Evolutionary conservation across 1,140 invertebrate genomes (phyloP).

Genomic region (Dendroctonus valens): DNA sequence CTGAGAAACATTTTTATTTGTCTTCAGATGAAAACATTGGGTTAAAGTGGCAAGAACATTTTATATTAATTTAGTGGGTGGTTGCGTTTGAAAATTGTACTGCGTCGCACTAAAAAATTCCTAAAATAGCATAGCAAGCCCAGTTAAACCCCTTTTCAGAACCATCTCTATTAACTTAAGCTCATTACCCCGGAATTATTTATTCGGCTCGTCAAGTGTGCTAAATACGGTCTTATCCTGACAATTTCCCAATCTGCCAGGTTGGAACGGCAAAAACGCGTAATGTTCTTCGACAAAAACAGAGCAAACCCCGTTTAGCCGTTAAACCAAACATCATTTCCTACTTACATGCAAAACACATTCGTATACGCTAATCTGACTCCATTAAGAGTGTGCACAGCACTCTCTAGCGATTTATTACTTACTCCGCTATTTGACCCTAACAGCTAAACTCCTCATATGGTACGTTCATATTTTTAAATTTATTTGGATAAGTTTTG

Average conservation of each 20-base stretch:
- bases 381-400: conserved; percentile 45
- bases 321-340: conserved; percentile 51
- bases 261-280: conserved; percentile 37
- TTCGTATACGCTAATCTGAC: conserved; percentile 49
- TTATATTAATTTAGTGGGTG: no score
- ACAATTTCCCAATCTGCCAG: conserved; percentile 32
- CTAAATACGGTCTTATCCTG: conserved; percentile 31
- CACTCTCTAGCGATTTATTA: conserved; percentile 25
- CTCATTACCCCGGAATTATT: conserved; percentile 23
- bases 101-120: no score
- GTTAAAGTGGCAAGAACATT: no score
- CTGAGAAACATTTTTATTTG: no score
- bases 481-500: no score
- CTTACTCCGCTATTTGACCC: conserved; percentile 11
- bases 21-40: no score
- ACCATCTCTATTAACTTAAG: conserved; percentile 22
- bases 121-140: no score
- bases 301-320: conserved; percentile 43
- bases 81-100: no score
- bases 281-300: conserved; percentile 45
- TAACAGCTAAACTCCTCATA: neutral
- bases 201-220: conserved; percentile 28
- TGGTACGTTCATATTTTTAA: no score
- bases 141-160: neutral
- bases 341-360: conserved; percentile 50